These are phyloP conservation scores for Pachycephala philippinensis DNA, from an alignment of 2,113 vertebrate genomes.

Conservation along the genomic window DNA sequence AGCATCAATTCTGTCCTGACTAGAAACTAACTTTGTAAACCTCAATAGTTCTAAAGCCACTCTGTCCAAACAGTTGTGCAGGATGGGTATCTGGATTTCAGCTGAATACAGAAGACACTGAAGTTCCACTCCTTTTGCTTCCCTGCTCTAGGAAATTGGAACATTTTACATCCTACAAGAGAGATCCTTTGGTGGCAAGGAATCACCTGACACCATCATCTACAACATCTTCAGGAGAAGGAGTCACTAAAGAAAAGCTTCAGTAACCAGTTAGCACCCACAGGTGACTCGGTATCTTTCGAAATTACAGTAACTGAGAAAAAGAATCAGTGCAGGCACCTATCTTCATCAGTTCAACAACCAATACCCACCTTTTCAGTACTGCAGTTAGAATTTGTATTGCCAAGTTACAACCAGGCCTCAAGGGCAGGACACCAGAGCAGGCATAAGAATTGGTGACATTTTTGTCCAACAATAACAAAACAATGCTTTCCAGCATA, in stretches of 20 bases:
- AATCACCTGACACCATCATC: background rate
- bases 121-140: background rate
- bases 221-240: background rate
- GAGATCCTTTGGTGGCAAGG: background rate
- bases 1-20: background rate
- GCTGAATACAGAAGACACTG: background rate
- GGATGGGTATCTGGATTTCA: background rate
- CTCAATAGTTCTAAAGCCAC: background rate
- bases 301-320: background rate
- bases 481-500: background rate
- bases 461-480: background rate
- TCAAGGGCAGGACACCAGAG: background rate
- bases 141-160: background rate
- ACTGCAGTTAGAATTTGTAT: background rate
- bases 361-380: background rate
- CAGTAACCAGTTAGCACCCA: background rate
- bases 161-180: background rate
- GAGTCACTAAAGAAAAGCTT: background rate
- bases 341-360: background rate
- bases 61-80: background rate
- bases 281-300: background rate
- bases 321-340: background rate
- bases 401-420: background rate
- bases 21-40: background rate
- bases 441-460: background rate